Percentiles rank a stretch among this genome's conserved stretches.
phyloP scores from a whole-genome alignment of 1,140 invertebrate species.

The Penaeus vannamei region DNA sequence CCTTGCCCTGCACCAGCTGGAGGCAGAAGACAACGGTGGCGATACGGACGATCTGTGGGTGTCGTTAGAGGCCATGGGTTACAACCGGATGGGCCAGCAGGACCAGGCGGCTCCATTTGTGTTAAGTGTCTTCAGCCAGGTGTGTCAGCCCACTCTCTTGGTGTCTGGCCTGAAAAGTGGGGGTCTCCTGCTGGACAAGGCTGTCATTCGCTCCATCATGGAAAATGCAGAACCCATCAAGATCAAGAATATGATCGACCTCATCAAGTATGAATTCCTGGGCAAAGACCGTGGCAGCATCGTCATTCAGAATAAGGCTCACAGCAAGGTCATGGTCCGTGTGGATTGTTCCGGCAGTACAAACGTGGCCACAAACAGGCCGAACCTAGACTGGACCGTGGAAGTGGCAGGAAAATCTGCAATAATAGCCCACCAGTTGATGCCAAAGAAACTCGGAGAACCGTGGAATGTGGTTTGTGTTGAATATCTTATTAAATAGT shows the following conservation, averaged over 20 bases:
- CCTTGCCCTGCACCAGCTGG: slow-evolving; percentile 72
- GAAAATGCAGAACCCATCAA: slow-evolving; percentile 60
- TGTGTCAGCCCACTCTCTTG: slow-evolving; percentile 59
- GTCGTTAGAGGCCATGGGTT: slow-evolving; percentile 72
- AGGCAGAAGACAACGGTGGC: slow-evolving; percentile 73
- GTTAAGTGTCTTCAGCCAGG: slow-evolving; percentile 59
- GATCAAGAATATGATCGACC: slow-evolving; percentile 63
- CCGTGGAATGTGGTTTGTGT: slow-evolving; percentile 63
- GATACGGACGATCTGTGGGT: slow-evolving; percentile 73
- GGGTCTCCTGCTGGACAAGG: slow-evolving; percentile 66
- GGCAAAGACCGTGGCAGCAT: slow-evolving; percentile 56
- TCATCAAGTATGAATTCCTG: slow-evolving; percentile 63
- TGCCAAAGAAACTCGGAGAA: slow-evolving; percentile 43
- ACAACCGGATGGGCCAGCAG: slow-evolving; percentile 71
- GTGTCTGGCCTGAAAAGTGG: slow-evolving; percentile 66
- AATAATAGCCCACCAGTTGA: slow-evolving; percentile 65
- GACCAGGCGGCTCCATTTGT: slow-evolving; percentile 70
- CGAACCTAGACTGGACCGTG: slow-evolving; percentile 55
- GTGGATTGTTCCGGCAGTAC: slow-evolving; percentile 53
- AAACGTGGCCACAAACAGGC: slow-evolving; percentile 58
- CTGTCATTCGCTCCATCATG: slow-evolving; percentile 65
- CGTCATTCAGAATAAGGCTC: slow-evolving; percentile 67
- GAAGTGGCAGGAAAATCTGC: slow-evolving; percentile 64
- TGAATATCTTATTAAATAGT: slow-evolving; percentile 59
- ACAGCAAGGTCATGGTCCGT: slow-evolving; percentile 54